A percentile compares a stretch with the other conserved stretches of the same genome.
phyloP scores from a whole-genome alignment of 1,140 invertebrate species.

The Drosophila punjabiensis region DNA sequence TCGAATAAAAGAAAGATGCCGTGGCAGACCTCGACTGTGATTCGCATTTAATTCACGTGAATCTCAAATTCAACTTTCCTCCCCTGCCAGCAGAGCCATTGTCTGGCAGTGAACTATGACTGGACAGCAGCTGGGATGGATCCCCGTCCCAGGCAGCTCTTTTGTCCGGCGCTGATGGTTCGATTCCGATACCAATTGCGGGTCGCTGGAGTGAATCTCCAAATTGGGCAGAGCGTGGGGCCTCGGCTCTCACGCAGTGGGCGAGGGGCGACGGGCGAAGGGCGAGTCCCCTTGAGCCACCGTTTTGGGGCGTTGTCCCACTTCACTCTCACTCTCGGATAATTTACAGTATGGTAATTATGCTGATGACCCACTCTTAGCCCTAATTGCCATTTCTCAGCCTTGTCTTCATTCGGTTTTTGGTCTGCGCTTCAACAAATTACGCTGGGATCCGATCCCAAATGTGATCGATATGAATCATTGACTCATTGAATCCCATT shows the following conservation, averaged over 20 bases:
- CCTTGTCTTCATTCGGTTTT: slow-evolving; percentile 51
- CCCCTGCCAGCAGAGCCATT: slow-evolving; percentile 43
- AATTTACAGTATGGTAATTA: slow-evolving; percentile 68
- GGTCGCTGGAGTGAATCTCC: slow-evolving; percentile 26
- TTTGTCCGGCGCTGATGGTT: slow-evolving; percentile 47
- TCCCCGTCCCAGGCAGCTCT: slow-evolving; percentile 26
- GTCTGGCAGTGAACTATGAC: slow-evolving; percentile 78
- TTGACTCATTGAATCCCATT: slow-evolving; percentile 51
- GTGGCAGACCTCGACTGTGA: slow-evolving; percentile 35
- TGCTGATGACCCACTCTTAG: slow-evolving; percentile 58
- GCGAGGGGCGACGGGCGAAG: not conserved
- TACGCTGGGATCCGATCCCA: slow-evolving; percentile 46
- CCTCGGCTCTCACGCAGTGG: slow-evolving; percentile 33
- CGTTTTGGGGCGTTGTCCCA: slow-evolving; percentile 63
- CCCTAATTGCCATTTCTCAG: slow-evolving; percentile 62
- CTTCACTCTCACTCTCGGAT: slow-evolving; percentile 42
- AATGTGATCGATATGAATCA: slow-evolving; percentile 57
- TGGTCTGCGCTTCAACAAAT: slow-evolving; percentile 35
- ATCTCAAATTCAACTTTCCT: slow-evolving; percentile 67
- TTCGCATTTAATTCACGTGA: slow-evolving; percentile 83
- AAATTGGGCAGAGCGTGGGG: slow-evolving; percentile 37
- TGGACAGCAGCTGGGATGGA: slow-evolving; percentile 58
- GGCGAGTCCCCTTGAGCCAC: slow-evolving; percentile 57
- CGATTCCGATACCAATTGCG: slow-evolving; percentile 45
- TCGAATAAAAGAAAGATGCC: slow-evolving; percentile 48